Evolutionary conservation across 2,113 vertebrate species (phyloP).

Genomic region (Boulengeromyrus knoepffleri): DNA sequence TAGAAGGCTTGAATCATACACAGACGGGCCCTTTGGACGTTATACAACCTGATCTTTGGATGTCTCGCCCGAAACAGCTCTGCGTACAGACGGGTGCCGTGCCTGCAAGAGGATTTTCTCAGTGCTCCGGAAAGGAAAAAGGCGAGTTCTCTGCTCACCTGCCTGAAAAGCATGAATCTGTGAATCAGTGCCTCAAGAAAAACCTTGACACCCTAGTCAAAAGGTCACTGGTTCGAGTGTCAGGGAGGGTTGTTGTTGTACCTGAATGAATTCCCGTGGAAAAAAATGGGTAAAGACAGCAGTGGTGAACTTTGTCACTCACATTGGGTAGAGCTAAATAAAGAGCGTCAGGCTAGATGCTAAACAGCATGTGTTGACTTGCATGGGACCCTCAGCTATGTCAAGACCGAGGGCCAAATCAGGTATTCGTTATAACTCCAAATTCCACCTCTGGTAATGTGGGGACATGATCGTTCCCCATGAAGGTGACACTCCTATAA

Average conservation of each 20-base stretch:
- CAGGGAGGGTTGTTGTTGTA: not conserved
- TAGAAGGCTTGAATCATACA: slow-evolving; percentile 15
- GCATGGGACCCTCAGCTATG: not conserved
- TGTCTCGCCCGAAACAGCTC: slow-evolving; percentile 10
- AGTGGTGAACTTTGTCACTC: not conserved
- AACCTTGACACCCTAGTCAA: not conserved
- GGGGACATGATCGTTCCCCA: not conserved
- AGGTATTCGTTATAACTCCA: not conserved
- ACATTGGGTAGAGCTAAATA: not conserved
- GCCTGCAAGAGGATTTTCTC: not conserved
- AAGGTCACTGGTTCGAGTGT: not conserved
- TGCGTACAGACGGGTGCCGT: not conserved
- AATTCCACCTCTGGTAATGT: not conserved
- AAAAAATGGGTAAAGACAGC: not conserved
- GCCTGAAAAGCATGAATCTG: not conserved
- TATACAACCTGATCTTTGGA: slow-evolving; percentile 3
- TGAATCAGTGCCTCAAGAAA: not conserved
- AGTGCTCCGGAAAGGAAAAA: not conserved
- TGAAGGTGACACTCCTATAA: not conserved
- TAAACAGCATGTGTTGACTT: not conserved
- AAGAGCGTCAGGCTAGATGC: not conserved
- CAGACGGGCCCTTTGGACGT: not conserved
- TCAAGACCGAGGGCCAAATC: not conserved
- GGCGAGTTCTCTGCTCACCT: not conserved
- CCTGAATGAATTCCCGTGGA: not conserved